Evolutionary conservation across 2,888 invertebrate species (phyloP), one percentile per base, ranked within the genome.

Genomic region (Troides helena): DNA sequence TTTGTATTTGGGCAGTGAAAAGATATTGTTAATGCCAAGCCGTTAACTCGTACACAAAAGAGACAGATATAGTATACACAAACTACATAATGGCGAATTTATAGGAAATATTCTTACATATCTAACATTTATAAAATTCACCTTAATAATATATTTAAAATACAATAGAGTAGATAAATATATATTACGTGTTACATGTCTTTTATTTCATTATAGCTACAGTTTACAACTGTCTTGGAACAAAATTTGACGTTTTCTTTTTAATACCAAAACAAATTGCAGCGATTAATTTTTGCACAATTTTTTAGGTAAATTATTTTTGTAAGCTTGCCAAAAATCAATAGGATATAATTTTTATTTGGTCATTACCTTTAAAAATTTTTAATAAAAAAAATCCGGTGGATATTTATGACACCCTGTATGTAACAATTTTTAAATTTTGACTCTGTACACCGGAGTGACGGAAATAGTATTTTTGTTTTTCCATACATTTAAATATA

Each of bases 351-450:
- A 50, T 50, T 50, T 50, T 50, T 14, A 17, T 5, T 5, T 50
- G 50, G 50, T 18, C 50, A 5, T 50, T 18, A 10, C 12, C 7
- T 46, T 46, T 14, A 14, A 10, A 14, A 10, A 46, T 17, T 46
- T 18, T 57, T 21, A 14, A 53, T 61, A 5, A 56, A 8, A 56
- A 58, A 46, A 66, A 53, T 66, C 39, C 62, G 18, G 56, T 25
- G 62, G 18, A n/a, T 23, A 53, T 62, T 58, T 59, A 59, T 50
- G 60, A 68, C 68, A 68, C 50, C 68, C 58, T 68, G 59, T 68
- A 59, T 60, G 30, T 68, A 21, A 68, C 56, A 39, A 62, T 65
- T 23, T 61, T n/a, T 30, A 39, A 39, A 57, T 1, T 21, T 21
- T 10, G n/a, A 18, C 50, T 50, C 50, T 50, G 50, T 50, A 50